These are phyloP conservation scores for Nyctereutes procyonoides DNA, from an alignment of 2,113 vertebrate species.

Conservation along the genomic window DNA sequence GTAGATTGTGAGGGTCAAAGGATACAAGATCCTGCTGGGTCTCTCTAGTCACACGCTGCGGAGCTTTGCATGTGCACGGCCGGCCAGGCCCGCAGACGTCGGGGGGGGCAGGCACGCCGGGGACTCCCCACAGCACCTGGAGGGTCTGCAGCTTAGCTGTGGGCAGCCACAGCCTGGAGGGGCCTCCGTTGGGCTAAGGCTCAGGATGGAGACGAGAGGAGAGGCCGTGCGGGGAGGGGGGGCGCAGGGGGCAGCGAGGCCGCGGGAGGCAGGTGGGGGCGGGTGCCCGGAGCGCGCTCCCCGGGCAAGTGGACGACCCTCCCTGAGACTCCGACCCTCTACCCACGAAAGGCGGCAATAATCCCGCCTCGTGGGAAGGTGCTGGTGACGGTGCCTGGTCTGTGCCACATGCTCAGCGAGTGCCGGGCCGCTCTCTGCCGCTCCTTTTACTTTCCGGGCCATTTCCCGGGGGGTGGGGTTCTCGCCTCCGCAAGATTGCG, in stretches of 20 bases:
- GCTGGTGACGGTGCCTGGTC: neutral
- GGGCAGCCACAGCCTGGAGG: neutral
- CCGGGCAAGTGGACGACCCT: neutral
- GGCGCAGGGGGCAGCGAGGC: neutral
- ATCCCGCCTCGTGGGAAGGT: neutral
- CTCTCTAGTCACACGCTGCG: neutral
- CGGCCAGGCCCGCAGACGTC: neutral
- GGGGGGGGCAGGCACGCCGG: neutral
- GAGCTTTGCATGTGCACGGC: neutral
- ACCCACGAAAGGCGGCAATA: neutral
- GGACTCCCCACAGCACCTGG: neutral
- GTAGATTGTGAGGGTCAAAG: neutral
- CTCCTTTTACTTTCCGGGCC: conserved; percentile 10
- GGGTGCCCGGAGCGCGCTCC: neutral
- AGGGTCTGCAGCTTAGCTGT: neutral
- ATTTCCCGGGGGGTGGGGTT: neutral
- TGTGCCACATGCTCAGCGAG: neutral
- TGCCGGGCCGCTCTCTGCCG: neutral
- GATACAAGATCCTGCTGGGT: too few relatives aligned
- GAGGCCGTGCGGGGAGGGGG: neutral
- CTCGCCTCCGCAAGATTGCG: neutral
- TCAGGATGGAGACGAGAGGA: neutral
- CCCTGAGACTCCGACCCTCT: neutral
- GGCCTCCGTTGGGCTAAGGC: neutral
- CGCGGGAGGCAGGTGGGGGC: neutral